phyloP scores from a whole-genome alignment of 2,113 vertebrate genomes.

The Sisor rabdophorus region DNA sequence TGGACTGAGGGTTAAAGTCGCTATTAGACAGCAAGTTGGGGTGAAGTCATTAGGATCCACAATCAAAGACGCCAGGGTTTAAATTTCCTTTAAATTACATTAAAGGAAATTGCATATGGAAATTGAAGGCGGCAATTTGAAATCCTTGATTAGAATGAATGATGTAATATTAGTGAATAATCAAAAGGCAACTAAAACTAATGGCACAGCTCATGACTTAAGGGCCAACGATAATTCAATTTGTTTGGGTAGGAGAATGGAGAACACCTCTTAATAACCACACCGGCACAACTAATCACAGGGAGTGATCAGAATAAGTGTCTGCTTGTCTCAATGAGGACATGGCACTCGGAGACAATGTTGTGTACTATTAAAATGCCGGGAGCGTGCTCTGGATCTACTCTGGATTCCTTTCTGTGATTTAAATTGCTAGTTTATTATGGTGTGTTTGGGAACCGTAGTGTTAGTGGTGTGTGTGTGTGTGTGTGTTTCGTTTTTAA shows the following conservation, averaged over 20 bases:
- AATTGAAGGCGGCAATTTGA: conserved; percentile 34
- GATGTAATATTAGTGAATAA: conserved; percentile 38
- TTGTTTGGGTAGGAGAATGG: conserved; percentile 33
- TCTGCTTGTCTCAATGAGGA: conserved; percentile 14
- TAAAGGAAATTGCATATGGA: conserved; percentile 36
- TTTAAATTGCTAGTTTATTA: not conserved
- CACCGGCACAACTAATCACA: conserved; percentile 23
- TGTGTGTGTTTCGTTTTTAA: not conserved
- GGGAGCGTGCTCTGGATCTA: not conserved
- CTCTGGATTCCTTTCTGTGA: not conserved
- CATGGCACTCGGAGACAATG: not conserved
- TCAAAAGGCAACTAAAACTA: conserved; percentile 33
- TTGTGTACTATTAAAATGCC: not conserved
- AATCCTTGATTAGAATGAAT: conserved; percentile 42
- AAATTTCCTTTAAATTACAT: conserved; percentile 21
- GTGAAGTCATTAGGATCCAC: conserved; percentile 23
- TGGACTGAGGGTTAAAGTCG: not conserved
- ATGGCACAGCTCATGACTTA: conserved; percentile 28
- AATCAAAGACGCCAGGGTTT: conserved; percentile 2
- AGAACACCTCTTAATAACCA: conserved; percentile 33
- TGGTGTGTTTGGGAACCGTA: not conserved
- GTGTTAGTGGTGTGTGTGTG: not conserved
- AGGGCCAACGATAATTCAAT: conserved; percentile 32
- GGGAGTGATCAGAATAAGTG: conserved; percentile 18
- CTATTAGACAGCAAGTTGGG: not conserved